These are phyloP conservation scores for Martes martes DNA, from an alignment of 2,113 vertebrate species.

Conservation along the genomic window DNA sequence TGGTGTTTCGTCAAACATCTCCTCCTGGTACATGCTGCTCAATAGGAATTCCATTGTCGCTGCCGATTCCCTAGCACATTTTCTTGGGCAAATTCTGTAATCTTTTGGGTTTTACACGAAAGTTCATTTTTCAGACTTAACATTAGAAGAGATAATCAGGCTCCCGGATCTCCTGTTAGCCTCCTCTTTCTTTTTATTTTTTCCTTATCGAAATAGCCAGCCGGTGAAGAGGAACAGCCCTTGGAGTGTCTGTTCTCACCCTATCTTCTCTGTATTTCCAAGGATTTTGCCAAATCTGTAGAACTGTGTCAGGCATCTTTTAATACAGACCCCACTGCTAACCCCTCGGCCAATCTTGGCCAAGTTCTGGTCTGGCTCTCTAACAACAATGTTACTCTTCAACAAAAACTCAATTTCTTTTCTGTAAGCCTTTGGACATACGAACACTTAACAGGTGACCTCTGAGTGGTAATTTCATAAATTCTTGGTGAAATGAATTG, in stretches of 20 bases:
- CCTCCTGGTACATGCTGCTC: neutral
- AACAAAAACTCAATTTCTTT: neutral
- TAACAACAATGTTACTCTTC: neutral
- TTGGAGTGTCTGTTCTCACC: neutral
- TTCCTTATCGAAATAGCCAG: constrained; percentile 46
- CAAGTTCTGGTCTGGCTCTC: neutral
- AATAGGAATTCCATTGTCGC: neutral
- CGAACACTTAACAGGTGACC: neutral
- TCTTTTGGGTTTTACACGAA: constrained; percentile 4
- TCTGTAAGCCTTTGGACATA: neutral
- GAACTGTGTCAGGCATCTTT: neutral
- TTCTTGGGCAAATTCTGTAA: neutral
- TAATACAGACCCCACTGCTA: constrained; percentile 6
- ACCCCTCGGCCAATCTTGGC: neutral
- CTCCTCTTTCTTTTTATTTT: constrained; percentile 32
- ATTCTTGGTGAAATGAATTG: constrained; percentile 64
- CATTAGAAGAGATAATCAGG: constrained; percentile 14
- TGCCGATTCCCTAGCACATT: neutral
- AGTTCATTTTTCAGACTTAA: constrained; percentile 42
- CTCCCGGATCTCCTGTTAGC: neutral
- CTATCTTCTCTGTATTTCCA: neutral
- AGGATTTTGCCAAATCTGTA: neutral
- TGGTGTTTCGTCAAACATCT: neutral
- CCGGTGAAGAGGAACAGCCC: neutral
- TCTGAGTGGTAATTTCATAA: constrained; percentile 52